A percentile compares a stretch with the other conserved stretches of the same genome.
Evolutionary conservation across 2,888 invertebrate genomes (phyloP).

Genomic region (Podotricha telesiphe): DNA sequence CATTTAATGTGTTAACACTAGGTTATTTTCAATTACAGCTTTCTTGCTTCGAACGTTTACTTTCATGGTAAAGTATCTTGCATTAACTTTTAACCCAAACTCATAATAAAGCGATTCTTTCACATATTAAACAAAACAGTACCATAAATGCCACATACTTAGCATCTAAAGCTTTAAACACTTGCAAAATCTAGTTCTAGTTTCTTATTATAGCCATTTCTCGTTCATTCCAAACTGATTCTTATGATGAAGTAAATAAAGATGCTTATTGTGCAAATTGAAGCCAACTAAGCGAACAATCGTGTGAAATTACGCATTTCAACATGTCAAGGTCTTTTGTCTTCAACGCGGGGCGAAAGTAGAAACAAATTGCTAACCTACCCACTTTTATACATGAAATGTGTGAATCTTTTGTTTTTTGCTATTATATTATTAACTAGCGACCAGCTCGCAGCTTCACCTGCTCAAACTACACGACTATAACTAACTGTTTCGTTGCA

Average conservation of each 20-base stretch:
- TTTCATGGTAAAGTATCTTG: background rate
- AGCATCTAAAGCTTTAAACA: constrained; percentile 14
- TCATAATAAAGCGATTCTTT: constrained; percentile 12
- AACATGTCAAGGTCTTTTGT: constrained; percentile 46
- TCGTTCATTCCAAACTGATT: background rate
- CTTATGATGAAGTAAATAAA: constrained; percentile 4
- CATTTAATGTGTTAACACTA: too few relatives aligned
- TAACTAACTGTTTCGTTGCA: too few relatives aligned
- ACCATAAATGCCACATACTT: constrained; percentile 5
- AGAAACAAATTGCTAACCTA: constrained; percentile 18
- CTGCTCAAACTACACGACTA: too few relatives aligned
- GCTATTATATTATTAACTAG: background rate
- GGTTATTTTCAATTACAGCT: too few relatives aligned
- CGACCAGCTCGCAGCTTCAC: too few relatives aligned
- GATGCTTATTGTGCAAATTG: background rate
- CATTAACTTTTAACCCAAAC: constrained; percentile 3
- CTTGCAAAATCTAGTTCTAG: constrained; percentile 30
- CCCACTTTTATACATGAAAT: background rate
- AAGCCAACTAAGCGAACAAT: constrained; percentile 28
- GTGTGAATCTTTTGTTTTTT: constrained; percentile 9
- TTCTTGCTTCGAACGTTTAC: too few relatives aligned
- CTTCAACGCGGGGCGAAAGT: constrained; percentile 32
- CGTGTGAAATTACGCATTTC: constrained; percentile 34
- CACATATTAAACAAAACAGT: constrained; percentile 17
- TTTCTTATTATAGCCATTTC: constrained; percentile 23